Base-by-base conservation (phyloP, 2,797 vertebrate genomes). In the Phrynocephalus guinanensis region DNA sequence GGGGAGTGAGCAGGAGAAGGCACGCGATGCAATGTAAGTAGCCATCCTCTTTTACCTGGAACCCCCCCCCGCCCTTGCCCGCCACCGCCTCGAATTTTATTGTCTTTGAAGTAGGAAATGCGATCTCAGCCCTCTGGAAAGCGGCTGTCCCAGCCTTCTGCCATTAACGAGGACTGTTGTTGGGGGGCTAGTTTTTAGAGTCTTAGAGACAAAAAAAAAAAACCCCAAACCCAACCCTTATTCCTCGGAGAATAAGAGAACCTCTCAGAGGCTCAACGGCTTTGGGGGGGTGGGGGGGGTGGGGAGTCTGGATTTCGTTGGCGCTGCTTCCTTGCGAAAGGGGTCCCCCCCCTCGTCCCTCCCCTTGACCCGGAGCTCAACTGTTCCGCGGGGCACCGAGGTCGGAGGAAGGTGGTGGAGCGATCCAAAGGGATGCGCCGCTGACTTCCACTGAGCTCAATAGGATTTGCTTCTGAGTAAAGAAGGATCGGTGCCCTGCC, bases 1-100 rank as follows among this genome's bases (percentile, higher is more conserved):
- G 97, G 97, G 97, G 96, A 97, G 96, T 95, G 97, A 96, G 90
- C 92, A 81, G 96, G 3, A 38, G 95, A 96, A 95, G 89, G 95
- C 93, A 87, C 88, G 91, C 95, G 86, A 93, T 95, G 88, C 95
- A 95, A 96, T 92, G 97, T 97, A 96, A 97, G 97, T 97, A 97
- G 93, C n/a, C 50, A 3, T 56, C n/a, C 60, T 67, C 48, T 7
- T 52, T 13, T 24, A 38, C 2, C 10, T 30, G 20, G 26, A 16
- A 1, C 1, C 5, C 26, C 16, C 68, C 16, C 28, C 48, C n/a
- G n/a, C n/a, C 15, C 50, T n/a, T 18, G 48, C 48, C 77, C 48
- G 6, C 63, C 3, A 24, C 18, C 28, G 10, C 30, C 50, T n/a
- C 63, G 16, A 5, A 88, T 91, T 73, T 93, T 95, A 94, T 91